Evolutionary conservation across 2,888 invertebrate genomes (phyloP).

Genomic region (Drosophila pseudotakahashii): DNA sequence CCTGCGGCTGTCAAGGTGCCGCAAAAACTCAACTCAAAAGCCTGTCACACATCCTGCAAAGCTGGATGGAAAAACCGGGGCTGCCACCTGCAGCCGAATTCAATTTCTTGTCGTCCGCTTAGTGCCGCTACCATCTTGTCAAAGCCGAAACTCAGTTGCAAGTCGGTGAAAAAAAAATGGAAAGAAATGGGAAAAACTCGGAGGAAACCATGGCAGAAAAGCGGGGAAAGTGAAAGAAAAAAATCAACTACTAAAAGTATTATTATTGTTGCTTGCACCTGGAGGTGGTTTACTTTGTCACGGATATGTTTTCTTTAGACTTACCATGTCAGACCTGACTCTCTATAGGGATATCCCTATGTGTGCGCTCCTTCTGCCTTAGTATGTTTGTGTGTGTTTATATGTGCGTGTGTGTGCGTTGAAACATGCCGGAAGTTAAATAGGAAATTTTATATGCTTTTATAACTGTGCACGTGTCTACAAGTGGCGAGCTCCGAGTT

Average conservation of each 20-base stretch:
- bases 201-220: constrained; percentile 9
- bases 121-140: constrained; percentile 38
- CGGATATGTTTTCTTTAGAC: constrained; percentile 78
- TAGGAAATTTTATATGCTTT: constrained; percentile 80
- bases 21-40: constrained; percentile 52
- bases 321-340: constrained; percentile 55
- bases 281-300: constrained; percentile 76
- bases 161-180: constrained; percentile 10
- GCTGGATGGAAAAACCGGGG: constrained; percentile 7
- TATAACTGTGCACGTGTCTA: constrained; percentile 76
- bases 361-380: constrained; percentile 2
- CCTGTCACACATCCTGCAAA: constrained; percentile 69
- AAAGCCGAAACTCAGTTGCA: constrained; percentile 51
- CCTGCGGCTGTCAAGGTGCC: constrained; percentile 68
- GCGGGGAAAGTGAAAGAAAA: constrained; percentile 25
- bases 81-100: constrained; percentile 71
- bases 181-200: constrained; percentile 16
- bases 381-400: background rate
- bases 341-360: background rate
- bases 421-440: constrained; percentile 75
- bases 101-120: constrained; percentile 60
- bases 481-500: constrained; percentile 54
- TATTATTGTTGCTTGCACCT: constrained; percentile 72
- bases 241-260: constrained; percentile 60
- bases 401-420: constrained; percentile 7